These are phyloP conservation scores for Esox masquinongy DNA, from an alignment of 2,797 vertebrate genomes.

Conservation along the genomic window DNA sequence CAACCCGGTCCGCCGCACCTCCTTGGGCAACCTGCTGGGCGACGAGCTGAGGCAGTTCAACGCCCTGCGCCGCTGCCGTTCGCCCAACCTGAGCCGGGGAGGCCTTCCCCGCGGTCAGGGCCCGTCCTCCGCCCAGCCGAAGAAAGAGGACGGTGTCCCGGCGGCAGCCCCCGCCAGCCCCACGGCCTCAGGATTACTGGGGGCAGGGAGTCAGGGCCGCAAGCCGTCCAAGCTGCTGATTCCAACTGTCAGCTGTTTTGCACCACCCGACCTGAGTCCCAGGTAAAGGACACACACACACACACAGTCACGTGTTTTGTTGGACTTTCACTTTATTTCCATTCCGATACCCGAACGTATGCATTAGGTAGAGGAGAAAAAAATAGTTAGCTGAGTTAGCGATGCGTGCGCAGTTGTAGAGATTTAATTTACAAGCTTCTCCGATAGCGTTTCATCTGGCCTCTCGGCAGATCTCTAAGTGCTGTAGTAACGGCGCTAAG, in stretches of 20 bases:
- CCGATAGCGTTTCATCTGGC: slow-evolving; percentile 28
- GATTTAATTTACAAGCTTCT: slow-evolving; percentile 41
- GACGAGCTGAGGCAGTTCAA: slow-evolving; percentile 89
- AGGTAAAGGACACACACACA: slow-evolving; percentile 72
- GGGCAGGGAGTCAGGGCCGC: slow-evolving; percentile 36
- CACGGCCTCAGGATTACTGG: slow-evolving; percentile 27
- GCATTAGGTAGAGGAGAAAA: neutral
- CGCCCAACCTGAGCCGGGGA: slow-evolving; percentile 75
- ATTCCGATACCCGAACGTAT: neutral
- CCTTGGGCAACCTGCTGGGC: slow-evolving; percentile 86
- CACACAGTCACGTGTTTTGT: neutral
- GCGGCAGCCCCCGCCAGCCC: slow-evolving; percentile 8
- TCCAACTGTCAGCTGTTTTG: slow-evolving; percentile 79
- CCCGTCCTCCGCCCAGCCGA: slow-evolving; percentile 76
- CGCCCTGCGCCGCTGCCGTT: slow-evolving; percentile 79
- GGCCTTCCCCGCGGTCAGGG: slow-evolving; percentile 60
- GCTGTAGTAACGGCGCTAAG: slow-evolving; percentile 44
- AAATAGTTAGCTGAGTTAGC: neutral
- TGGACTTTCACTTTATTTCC: neutral
- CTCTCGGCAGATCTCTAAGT: slow-evolving; percentile 54
- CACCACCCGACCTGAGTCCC: slow-evolving; percentile 88
- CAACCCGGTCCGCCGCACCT: slow-evolving; percentile 82
- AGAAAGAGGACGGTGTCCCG: slow-evolving; percentile 54
- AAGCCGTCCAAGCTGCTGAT: slow-evolving; percentile 87
- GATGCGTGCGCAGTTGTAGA: slow-evolving; percentile 1